These are phyloP conservation scores for Elanoides forficatus DNA, from an alignment of 2,113 vertebrate genomes.

Conservation along the genomic window DNA sequence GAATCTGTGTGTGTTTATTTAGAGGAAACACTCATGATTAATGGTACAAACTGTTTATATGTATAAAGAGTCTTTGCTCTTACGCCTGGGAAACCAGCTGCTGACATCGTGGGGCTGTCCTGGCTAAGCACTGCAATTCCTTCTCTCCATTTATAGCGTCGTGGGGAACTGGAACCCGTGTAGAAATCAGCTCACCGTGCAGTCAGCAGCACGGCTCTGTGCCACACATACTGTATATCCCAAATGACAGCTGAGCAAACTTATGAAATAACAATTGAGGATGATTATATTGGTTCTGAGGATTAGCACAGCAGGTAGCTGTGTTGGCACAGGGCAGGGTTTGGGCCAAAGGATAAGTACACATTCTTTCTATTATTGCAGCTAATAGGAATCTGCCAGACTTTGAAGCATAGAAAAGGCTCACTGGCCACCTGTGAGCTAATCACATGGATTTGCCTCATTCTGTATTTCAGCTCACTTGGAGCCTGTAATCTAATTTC, in stretches of 20 bases:
- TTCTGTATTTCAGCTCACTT: conserved; percentile 11
- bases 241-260: conserved; percentile 48
- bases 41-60: background rate
- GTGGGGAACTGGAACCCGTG: background rate
- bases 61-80: background rate
- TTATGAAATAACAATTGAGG: background rate
- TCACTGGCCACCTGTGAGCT: conserved; percentile 36
- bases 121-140: background rate
- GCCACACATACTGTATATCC: background rate
- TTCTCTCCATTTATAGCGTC: rapidly evolving
- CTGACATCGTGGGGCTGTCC: background rate
- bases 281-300: conserved; percentile 44
- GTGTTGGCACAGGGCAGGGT: conserved; percentile 54
- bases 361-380: conserved; percentile 69
- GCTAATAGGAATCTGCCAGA: conserved; percentile 74
- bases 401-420: conserved; percentile 64
- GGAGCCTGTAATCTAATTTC: conserved; percentile 49
- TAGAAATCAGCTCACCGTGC: background rate
- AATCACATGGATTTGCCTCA: conserved; percentile 41
- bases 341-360: conserved; percentile 71
- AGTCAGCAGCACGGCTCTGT: background rate
- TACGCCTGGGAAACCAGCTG: background rate
- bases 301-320: conserved; percentile 58
- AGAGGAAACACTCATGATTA: background rate
- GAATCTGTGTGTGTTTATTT: background rate